Percentiles rank a stretch among this genome's conserved stretches.
phyloP scores from a whole-genome alignment of 2,888 invertebrate genomes.

The Habrosyne pyritoides region DNA sequence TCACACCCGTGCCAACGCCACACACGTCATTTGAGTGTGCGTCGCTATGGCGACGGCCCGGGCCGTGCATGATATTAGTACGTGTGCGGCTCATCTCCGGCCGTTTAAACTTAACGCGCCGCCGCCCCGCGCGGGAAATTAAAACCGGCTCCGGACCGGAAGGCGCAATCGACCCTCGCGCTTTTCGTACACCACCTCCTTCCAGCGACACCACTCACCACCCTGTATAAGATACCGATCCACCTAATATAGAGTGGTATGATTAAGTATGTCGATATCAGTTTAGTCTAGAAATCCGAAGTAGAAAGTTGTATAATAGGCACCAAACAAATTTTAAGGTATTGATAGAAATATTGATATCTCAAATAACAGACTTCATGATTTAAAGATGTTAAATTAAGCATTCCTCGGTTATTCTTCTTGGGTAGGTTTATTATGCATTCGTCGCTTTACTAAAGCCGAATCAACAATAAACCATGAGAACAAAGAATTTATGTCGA shows the following conservation, averaged over 20 bases:
- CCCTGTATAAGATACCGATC: constrained; percentile 9
- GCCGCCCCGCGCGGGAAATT: constrained; percentile 75
- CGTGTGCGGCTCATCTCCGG: constrained; percentile 81
- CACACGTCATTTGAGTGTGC: constrained; percentile 88
- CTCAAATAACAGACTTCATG: too few species aligned
- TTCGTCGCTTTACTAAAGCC: too few species aligned
- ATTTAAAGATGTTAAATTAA: too few species aligned
- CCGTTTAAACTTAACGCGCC: constrained; percentile 78
- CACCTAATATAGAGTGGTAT: not conserved
- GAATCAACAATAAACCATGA: too few species aligned
- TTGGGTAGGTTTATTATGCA: too few species aligned
- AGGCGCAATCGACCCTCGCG: constrained; percentile 65
- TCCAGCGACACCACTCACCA: constrained; percentile 18
- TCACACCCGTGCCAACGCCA: constrained; percentile 68
- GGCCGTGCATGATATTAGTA: constrained; percentile 83
- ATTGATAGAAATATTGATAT: too few species aligned
- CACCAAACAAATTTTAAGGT: too few species aligned
- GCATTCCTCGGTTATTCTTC: too few species aligned
- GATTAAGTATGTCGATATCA: not conserved
- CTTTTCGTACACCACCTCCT: constrained; percentile 35
- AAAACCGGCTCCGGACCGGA: constrained; percentile 79
- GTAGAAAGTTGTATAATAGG: not conserved
- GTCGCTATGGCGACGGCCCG: constrained; percentile 87
- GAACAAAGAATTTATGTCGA: too few species aligned
- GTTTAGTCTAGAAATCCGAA: not conserved